A percentile compares a stretch with the other conserved stretches of the same genome.
These are phyloP conservation scores for Ptyas mucosa DNA, from an alignment of 2,113 vertebrate species.

Conservation along the genomic window DNA sequence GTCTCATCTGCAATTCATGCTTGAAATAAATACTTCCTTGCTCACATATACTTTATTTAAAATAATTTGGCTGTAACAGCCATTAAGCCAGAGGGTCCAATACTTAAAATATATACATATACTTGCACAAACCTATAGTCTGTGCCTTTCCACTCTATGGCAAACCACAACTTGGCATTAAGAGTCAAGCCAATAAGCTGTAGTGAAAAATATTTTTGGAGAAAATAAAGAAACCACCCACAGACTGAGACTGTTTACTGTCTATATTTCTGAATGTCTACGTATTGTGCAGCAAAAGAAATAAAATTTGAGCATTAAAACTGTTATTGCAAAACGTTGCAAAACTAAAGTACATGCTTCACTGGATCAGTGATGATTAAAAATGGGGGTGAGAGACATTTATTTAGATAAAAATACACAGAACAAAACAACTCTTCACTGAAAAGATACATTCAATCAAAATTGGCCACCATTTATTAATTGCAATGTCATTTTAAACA, in stretches of 20 bases:
- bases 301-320: not conserved
- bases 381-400: not conserved
- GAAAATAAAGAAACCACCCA: not conserved
- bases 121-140: not conserved
- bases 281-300: not conserved
- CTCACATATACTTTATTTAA: not conserved
- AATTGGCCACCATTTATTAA: not conserved
- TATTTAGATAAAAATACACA: not conserved
- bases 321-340: not conserved
- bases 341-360: not conserved
- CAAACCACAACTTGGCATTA: not conserved
- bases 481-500: not conserved
- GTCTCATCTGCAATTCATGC: not conserved
- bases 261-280: not conserved
- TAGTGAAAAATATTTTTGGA: not conserved
- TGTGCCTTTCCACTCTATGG: not conserved
- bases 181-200: not conserved
- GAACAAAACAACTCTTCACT: not conserved
- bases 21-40: conserved; percentile 22
- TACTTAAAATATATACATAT: not conserved
- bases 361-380: not conserved
- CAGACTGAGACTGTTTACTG: not conserved
- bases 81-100: not conserved
- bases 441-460: not conserved
- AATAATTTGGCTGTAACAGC: not conserved